Evolutionary conservation across 2,797 vertebrate genomes (phyloP).

Genomic region (Leptoclinus maculatus): DNA sequence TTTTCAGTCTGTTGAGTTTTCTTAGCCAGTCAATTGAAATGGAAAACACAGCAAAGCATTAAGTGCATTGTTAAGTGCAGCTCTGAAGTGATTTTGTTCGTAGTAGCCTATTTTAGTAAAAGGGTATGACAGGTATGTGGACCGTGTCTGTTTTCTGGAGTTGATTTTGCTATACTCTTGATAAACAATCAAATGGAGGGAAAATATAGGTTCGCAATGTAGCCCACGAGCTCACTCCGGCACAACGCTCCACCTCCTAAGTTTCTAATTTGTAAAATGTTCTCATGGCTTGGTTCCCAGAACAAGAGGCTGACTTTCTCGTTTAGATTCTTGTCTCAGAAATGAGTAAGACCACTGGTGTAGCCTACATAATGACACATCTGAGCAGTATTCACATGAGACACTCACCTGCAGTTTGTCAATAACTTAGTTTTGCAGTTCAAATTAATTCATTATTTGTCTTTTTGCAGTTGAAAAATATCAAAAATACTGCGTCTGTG

Average conservation of each 20-base stretch:
- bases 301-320: conserved; percentile 42
- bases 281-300: conserved; percentile 45
- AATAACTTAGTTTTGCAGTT: neutral
- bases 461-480: neutral
- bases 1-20: conserved; percentile 55
- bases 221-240: conserved; percentile 33
- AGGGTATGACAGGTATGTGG: neutral
- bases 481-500: neutral
- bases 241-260: conserved; percentile 33
- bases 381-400: conserved; percentile 18
- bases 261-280: conserved; percentile 52
- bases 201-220: conserved; percentile 13
- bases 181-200: conserved; percentile 19
- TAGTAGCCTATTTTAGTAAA: neutral
- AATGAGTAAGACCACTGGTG: conserved; percentile 49
- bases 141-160: neutral
- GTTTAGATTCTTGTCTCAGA: conserved; percentile 45
- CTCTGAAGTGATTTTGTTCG: neutral
- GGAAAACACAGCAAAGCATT: conserved; percentile 35
- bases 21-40: conserved; percentile 36
- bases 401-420: conserved; percentile 1
- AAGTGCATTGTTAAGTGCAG: conserved; percentile 5
- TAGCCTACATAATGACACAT: conserved; percentile 39
- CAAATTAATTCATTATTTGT: neutral
- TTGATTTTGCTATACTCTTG: conserved; percentile 29